Base-by-base conservation (phyloP, 2,888 invertebrate species). In the Pomacea canaliculata region DNA sequence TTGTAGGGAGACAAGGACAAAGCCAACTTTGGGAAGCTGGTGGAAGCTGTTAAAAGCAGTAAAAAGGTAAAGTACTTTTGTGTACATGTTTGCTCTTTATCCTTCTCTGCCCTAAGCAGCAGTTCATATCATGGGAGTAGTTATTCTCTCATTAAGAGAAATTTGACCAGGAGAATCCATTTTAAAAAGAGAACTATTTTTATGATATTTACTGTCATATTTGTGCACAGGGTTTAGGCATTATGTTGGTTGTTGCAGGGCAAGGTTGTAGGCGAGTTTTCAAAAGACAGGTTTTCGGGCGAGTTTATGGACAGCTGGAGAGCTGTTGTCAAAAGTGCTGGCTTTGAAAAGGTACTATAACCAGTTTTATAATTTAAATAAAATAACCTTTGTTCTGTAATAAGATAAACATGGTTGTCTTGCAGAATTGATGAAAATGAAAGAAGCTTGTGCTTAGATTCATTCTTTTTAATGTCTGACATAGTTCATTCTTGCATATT, bases 221-320 rank as follows among this genome's bases (percentile, higher is more conserved):
- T 37, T 37, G 5, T 37, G 3, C 37, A 37, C 37, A 1, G 37
- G 37, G 37, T 5, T 37, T 37, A 37, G 37, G 37, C 37, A 37
- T 37, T 7, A 56, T 16, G 8, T 16, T 56, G 51, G 37, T 37
- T 56, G 51, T 82, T 83, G 56, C 79, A 91, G 78, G 98, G 98
- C 13, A 96, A 96, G 92, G 94, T 93, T 1, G 90, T 98, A 70
- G 99, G 99, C 0, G 94, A 96, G 18, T 99, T 99, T 90, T 92
- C 93, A 0, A 99, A 99, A 92, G 99, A 99, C 90, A 96, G 95
- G 83, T 97, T 96, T 90, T 95, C 96, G 0, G 97, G 98, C 19
- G 95, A 96, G 83, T 98, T 99, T 88, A 95, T 96, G 92, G 96
- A 96, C 86, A 93, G 94, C 51, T 99, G 98, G 98, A 94, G 96